Conservation (phyloP, 1,140 invertebrate species). For the Hypothenemus hampei region DNA sequence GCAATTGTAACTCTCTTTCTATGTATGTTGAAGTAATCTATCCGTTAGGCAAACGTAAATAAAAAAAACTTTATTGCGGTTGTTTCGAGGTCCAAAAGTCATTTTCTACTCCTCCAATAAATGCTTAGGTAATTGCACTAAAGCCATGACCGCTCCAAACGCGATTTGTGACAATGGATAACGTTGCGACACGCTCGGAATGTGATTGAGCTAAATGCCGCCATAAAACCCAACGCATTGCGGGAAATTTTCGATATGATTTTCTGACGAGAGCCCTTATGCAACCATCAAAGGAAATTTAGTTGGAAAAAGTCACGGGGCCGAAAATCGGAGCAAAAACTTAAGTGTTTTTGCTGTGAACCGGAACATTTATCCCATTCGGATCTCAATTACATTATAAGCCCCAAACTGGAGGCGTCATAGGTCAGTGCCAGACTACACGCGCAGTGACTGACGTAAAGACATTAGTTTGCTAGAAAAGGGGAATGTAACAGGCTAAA, state of each 20-base stretch:
- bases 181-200: conserved; percentile 25
- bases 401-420: conserved; percentile 21
- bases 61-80: conserved; percentile 21
- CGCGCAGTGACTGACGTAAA: conserved; percentile 27
- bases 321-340: conserved; percentile 14
- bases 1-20: no score
- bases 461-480: conserved; percentile 26
- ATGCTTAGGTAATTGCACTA: conserved; percentile 27
- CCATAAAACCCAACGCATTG: conserved; percentile 20
- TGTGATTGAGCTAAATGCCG: conserved; percentile 26
- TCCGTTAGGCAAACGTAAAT: conserved; percentile 6
- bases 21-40: no score
- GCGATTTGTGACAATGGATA: conserved; percentile 29
- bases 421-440: conserved; percentile 29
- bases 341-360: conserved; percentile 21
- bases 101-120: conserved; percentile 26
- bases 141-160: conserved; percentile 23
- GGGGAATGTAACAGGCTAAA: conserved; percentile 23
- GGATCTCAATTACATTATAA: conserved; percentile 27
- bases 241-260: conserved; percentile 21
- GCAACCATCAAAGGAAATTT: no score
- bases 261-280: no score
- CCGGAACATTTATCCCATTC: conserved; percentile 26
- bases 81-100: conserved; percentile 15
- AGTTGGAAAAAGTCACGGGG: no score